Conservation (phyloP, 2,113 vertebrate genomes). For the Myxocyprinus asiaticus region DNA sequence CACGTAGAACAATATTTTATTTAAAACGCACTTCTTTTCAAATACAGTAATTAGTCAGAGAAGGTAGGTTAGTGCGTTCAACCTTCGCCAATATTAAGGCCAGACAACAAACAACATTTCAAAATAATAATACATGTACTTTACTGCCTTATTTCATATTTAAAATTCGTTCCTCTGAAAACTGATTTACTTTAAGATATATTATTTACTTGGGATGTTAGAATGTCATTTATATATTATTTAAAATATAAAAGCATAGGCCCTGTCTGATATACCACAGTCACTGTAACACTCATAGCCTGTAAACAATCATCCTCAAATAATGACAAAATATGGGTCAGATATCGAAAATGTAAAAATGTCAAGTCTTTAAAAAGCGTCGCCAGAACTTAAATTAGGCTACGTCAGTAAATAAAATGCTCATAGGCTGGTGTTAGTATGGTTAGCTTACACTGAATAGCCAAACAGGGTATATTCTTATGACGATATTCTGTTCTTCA, state of each 20-base stretch:
- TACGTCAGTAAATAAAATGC: not conserved
- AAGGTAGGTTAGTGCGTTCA: too few species aligned
- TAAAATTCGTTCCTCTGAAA: too few species aligned
- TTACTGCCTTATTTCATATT: too few species aligned
- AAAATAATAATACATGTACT: too few species aligned
- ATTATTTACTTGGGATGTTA: too few species aligned
- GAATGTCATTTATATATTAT: not conserved
- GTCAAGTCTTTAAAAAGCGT: not conserved
- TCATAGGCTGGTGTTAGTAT: not conserved
- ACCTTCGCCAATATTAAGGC: too few species aligned
- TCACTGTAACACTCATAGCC: not conserved
- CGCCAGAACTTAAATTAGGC: not conserved
- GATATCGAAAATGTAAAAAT: not conserved
- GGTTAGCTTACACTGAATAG: not conserved
- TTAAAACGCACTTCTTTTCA: constrained; percentile 3
- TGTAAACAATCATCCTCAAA: constrained; percentile 18
- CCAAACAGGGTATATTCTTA: not conserved
- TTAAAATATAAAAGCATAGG: not conserved
- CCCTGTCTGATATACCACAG: too few species aligned
- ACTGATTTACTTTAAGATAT: too few species aligned
- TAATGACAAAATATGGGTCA: not conserved
- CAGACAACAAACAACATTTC: too few species aligned
- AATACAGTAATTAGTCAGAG: too few species aligned
- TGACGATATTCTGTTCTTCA: not conserved
- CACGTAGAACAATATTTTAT: constrained; percentile 6